These are phyloP conservation scores for Epinotia ramella DNA, from an alignment of 2,888 invertebrate species.

Conservation along the genomic window DNA sequence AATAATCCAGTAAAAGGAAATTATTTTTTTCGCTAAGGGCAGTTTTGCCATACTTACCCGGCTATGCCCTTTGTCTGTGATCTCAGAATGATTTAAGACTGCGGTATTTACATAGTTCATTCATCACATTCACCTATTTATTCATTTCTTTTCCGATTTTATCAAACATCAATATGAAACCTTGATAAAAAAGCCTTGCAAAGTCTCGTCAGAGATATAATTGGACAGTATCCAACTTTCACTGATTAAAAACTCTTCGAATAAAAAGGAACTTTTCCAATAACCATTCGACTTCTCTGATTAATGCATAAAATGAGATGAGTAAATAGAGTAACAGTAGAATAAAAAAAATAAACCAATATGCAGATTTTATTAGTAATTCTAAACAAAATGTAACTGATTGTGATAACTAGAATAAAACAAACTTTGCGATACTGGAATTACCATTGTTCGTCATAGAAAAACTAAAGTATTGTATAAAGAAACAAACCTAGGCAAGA, in stretches of 20 bases:
- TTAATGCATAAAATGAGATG: constrained; percentile 36
- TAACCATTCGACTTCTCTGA: constrained; percentile 47
- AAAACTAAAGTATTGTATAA: background rate
- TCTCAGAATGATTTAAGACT: no score
- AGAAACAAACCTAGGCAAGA: background rate
- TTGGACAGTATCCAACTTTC: constrained; percentile 66
- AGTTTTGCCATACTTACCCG: no score
- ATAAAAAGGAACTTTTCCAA: constrained; percentile 54
- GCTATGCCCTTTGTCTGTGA: no score
- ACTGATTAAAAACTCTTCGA: constrained; percentile 70
- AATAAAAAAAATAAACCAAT: background rate
- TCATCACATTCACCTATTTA: no score
- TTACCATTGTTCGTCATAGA: background rate
- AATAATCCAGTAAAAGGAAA: no score
- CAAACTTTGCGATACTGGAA: background rate
- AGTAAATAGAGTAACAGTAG: background rate
- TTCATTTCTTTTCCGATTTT: background rate
- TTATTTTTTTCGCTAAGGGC: no score
- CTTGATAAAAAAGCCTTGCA: constrained; percentile 60
- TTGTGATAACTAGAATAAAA: background rate
- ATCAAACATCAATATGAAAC: constrained; percentile 35
- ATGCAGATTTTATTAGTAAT: background rate
- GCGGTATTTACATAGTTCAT: no score
- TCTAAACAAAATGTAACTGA: no score
- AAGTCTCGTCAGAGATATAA: constrained; percentile 57